phyloP scores from a whole-genome alignment of 2,888 invertebrate species.

The Leptarthrus brevirostris region DNA sequence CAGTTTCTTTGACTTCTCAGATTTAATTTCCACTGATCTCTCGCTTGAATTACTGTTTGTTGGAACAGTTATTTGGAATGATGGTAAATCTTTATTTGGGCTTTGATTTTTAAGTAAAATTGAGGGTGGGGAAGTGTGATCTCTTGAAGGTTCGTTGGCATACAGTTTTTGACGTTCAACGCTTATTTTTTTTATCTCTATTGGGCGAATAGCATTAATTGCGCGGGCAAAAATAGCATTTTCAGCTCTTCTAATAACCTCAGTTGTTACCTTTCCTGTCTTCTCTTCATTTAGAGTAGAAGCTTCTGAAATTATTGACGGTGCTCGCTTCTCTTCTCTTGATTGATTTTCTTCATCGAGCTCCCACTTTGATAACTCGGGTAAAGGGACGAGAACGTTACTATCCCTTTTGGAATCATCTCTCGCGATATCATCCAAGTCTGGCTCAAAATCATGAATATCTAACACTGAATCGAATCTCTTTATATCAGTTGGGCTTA shows the following conservation, averaged over 20 bases:
- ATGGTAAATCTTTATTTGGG: conserved; percentile 54
- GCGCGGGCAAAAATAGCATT: conserved; percentile 92
- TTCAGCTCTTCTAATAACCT: conserved; percentile 90
- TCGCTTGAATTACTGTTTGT: conserved; percentile 65
- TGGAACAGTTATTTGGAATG: conserved; percentile 71
- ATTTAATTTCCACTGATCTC: conserved; percentile 68
- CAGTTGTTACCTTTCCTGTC: conserved; percentile 80
- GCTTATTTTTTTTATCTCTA: conserved; percentile 80
- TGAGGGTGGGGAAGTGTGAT: conserved; percentile 55
- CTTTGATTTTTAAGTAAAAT: conserved; percentile 55
- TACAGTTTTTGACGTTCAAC: conserved; percentile 75
- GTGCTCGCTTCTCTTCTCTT: conserved; percentile 66
- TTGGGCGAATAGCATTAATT: conserved; percentile 81
- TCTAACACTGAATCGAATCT: conserved; percentile 61
- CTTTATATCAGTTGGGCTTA: conserved; percentile 57
- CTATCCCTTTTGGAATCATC: conserved; percentile 46
- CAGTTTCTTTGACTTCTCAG: conserved; percentile 67
- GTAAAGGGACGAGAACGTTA: conserved; percentile 74
- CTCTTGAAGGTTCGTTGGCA: conserved; percentile 67
- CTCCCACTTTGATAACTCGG: conserved; percentile 91
- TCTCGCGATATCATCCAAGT: conserved; percentile 57
- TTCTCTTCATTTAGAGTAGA: conserved; percentile 66
- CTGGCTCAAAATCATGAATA: conserved; percentile 63
- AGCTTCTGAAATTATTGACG: conserved; percentile 64
- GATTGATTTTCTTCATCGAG: conserved; percentile 74